Evolutionary conservation across 2,797 vertebrate species (phyloP).

Genomic region (Dallia pectoralis): DNA sequence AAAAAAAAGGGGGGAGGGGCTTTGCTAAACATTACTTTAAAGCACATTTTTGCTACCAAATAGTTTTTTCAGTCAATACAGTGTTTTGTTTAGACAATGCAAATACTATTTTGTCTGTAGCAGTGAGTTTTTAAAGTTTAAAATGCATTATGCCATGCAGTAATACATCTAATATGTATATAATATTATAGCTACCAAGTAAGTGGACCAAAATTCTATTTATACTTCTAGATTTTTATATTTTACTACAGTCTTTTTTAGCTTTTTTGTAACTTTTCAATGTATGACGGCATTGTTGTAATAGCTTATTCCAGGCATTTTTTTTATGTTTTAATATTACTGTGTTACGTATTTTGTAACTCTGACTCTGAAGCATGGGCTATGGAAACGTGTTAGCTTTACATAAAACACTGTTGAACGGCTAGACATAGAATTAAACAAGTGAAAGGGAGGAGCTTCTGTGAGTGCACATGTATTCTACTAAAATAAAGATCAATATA

Average conservation of each 20-base stretch:
- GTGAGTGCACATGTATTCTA: constrained; percentile 29
- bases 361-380: constrained; percentile 81
- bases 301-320: constrained; percentile 72
- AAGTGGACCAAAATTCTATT: constrained; percentile 99
- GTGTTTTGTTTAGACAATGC: constrained; percentile 75
- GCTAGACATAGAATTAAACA: constrained; percentile 65
- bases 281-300: constrained; percentile 80
- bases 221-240: constrained; percentile 99
- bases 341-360: constrained; percentile 73
- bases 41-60: constrained; percentile 74
- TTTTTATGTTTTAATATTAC: constrained; percentile 70
- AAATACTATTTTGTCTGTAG: constrained; percentile 76
- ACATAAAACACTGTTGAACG: constrained; percentile 58
- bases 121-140: constrained; percentile 71
- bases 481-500: neutral
- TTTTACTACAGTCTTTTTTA: constrained; percentile 89
- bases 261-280: constrained; percentile 64
- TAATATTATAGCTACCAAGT: constrained; percentile 86
- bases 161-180: constrained; percentile 87
- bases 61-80: constrained; percentile 77
- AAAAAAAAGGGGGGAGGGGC: constrained; percentile 54
- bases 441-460: constrained; percentile 36
- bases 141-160: constrained; percentile 69
- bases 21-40: constrained; percentile 65
- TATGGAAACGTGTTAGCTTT: constrained; percentile 80